Percentiles rank a stretch among this genome's conserved stretches.
phyloP scores from a whole-genome alignment of 2,113 vertebrate species.

The Cyphomyrus discorhynchus region DNA sequence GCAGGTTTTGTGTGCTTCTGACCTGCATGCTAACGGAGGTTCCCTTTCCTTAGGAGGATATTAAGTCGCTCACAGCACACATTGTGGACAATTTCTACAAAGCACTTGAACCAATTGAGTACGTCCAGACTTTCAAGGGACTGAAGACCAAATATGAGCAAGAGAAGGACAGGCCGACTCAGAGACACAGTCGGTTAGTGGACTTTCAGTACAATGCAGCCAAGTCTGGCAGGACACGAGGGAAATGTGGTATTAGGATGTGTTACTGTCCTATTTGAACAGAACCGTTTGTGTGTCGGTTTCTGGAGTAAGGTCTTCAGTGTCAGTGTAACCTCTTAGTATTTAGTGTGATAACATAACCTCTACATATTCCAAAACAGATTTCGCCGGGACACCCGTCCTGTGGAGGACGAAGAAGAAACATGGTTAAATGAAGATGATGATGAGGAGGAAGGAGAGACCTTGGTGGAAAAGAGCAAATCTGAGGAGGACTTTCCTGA shows the following conservation, averaged over 20 bases:
- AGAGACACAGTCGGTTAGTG: constrained; percentile 84
- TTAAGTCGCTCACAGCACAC: constrained; percentile 94
- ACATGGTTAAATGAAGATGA: constrained; percentile 97
- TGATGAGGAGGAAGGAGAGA: constrained; percentile 79
- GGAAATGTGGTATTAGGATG: background rate
- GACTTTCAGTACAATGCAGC: background rate
- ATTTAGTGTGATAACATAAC: constrained; percentile 53
- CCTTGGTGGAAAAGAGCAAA: constrained; percentile 81
- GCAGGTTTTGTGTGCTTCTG: background rate
- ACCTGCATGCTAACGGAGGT: background rate
- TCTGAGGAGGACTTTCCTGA: constrained; percentile 91
- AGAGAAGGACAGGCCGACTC: constrained; percentile 89
- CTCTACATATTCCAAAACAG: constrained; percentile 69
- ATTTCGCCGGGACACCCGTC: constrained; percentile 84
- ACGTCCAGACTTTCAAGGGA: constrained; percentile 97
- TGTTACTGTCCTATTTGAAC: background rate
- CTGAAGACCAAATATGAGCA: constrained; percentile 94
- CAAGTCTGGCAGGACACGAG: background rate
- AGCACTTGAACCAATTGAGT: constrained; percentile 96
- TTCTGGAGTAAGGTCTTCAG: background rate
- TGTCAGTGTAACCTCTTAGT: background rate
- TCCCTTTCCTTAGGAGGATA: constrained; percentile 77
- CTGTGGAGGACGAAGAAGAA: constrained; percentile 90
- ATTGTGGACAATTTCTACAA: constrained; percentile 98
- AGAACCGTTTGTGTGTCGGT: background rate